Base-by-base conservation (phyloP, 2,113 vertebrate genomes). In the Jaculus jaculus region DNA sequence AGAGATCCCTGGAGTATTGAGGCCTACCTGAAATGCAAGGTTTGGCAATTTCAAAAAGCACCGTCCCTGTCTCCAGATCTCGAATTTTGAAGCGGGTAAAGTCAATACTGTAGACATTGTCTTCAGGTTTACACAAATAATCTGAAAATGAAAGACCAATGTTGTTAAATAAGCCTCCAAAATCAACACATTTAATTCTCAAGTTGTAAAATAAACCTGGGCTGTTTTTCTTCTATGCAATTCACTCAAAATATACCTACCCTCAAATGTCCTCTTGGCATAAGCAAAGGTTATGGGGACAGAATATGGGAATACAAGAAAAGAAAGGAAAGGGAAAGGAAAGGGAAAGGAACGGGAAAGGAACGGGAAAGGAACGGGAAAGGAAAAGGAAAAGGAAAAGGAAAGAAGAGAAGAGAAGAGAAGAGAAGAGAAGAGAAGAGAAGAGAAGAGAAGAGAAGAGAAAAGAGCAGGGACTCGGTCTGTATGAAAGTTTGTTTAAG, bases 61-160 rank as follows among this genome's bases (percentile, higher is more conserved):
- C 99, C 0, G 99, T 99, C 83, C 99, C 99, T 0, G 99, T 99
- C 97, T 99, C 99, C 93, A 99, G 98, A 96, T 99, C 99, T 95
- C 99, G 98, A 94, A 99, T 99, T 98, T 99, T 99, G 97, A 99
- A 99, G 77, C 99, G 99, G 9, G 99, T 99, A 90, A 99, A 99
- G 96, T 99, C 99, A 89, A 99, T 99, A 94, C 98, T 99, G 98
- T 98, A 99, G 96, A 99, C 94, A 42, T 99, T 99, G 97, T 99
- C 99, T 90, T 99, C 99, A 0, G 98, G 99, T 97, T 98, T 99
- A 97, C 99, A 99, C 54, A 99, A 98, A 97, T 99, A 99, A 97
- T 99, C 99, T 99, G 86, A 86, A 97, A 96, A 87, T 89, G 60
- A 96, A 21, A 92, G 12, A 93, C 6, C 42, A 77, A 18, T 20